phyloP scores from a whole-genome alignment of 1,140 invertebrate genomes.

The Conus betulinus region DNA sequence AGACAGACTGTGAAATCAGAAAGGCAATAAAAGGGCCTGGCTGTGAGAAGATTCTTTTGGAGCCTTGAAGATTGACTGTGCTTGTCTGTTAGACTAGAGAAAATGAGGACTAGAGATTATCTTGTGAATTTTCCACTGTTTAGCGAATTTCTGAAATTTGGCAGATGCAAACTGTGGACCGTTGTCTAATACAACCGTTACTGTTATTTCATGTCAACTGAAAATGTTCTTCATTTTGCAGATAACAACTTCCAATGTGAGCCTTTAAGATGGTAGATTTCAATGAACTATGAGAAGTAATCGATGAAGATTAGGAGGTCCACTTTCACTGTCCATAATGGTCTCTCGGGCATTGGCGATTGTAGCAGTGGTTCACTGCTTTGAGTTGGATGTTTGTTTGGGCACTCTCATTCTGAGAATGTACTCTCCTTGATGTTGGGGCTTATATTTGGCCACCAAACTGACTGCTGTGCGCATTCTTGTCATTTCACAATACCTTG shows the following conservation, averaged over 20 bases:
- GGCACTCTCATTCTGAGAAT: conserved; percentile 29
- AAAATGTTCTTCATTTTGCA: conserved; percentile 64
- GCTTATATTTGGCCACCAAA: conserved; percentile 55
- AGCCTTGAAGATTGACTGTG: background rate
- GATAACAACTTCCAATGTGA: conserved; percentile 33
- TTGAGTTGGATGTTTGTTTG: conserved; percentile 22
- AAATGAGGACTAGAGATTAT: background rate
- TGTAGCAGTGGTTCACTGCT: conserved; percentile 30
- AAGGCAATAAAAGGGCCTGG: background rate
- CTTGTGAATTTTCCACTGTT: background rate
- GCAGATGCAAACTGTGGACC: background rate
- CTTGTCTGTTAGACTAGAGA: background rate
- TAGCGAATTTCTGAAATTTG: background rate
- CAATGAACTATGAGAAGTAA: conserved; percentile 49
- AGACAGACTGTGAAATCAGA: background rate
- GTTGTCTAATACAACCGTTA: conserved; percentile 19
- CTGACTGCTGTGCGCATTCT: conserved; percentile 36
- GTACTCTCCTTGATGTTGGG: conserved; percentile 48
- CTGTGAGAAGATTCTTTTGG: too few relatives aligned
- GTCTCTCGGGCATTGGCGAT: conserved; percentile 20
- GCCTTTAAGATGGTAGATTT: conserved; percentile 38
- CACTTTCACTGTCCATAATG: conserved; percentile 41
- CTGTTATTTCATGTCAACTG: conserved; percentile 71
- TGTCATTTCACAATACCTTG: conserved; percentile 60
- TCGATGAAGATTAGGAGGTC: conserved; percentile 49